phyloP scores from a whole-genome alignment of 2,797 vertebrate species.

The Chromis chromis region DNA sequence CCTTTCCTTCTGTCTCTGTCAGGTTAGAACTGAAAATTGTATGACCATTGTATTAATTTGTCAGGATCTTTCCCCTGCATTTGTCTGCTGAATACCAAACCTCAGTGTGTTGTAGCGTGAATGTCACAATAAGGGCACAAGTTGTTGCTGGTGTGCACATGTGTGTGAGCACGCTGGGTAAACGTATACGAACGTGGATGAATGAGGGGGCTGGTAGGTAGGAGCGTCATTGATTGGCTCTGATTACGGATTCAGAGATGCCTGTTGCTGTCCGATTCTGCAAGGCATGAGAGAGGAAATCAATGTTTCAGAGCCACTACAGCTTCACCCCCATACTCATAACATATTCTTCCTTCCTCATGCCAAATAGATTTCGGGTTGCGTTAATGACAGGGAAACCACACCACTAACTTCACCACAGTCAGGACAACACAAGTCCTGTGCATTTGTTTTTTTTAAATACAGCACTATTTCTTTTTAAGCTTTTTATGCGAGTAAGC shows the following conservation, averaged over 20 bases:
- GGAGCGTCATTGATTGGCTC: conserved; percentile 61
- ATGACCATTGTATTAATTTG: conserved; percentile 19
- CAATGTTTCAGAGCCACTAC: conserved; percentile 50
- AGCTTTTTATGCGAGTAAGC: background rate
- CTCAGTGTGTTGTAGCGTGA: background rate
- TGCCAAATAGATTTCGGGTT: conserved; percentile 58
- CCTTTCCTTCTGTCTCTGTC: conserved; percentile 48
- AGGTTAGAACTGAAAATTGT: conserved; percentile 32
- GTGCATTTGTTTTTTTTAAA: background rate
- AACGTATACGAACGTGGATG: conserved; percentile 19
- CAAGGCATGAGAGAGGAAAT: conserved; percentile 53
- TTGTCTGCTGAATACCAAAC: conserved; percentile 1
- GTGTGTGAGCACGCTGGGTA: background rate
- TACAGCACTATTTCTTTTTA: background rate
- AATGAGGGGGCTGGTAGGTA: conserved; percentile 32
- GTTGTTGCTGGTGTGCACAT: background rate
- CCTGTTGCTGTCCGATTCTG: conserved; percentile 42
- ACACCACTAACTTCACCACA: conserved; percentile 22
- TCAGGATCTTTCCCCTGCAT: background rate
- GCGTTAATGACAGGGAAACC: conserved; percentile 36
- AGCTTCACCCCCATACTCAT: conserved; percentile 27
- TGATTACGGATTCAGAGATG: conserved; percentile 62
- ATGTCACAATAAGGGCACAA: background rate
- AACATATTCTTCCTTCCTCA: conserved; percentile 28
- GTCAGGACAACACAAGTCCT: conserved; percentile 22